phyloP scores from a whole-genome alignment of 2,113 vertebrate genomes.

The Campylorhamphus procurvoides region DNA sequence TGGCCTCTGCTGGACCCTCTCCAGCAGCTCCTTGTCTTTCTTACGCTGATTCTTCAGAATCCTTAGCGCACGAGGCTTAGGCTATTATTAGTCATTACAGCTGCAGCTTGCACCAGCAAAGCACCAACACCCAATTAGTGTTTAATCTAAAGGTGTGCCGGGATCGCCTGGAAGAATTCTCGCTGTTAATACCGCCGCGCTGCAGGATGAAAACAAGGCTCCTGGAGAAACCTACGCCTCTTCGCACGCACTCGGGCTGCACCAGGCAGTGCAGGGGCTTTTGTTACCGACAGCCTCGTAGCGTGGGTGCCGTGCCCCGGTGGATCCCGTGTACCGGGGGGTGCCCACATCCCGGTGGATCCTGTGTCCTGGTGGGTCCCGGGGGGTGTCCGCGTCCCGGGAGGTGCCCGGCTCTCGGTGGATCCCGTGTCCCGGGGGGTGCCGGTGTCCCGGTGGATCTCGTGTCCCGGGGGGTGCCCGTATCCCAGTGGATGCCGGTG shows the following conservation, averaged over 20 bases:
- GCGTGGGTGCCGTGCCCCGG: background rate
- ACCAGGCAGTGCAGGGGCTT: background rate
- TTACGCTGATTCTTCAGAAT: background rate
- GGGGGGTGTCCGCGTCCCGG: too few species aligned
- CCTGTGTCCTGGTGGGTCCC: too few species aligned
- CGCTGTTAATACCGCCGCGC: background rate
- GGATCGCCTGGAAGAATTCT: background rate
- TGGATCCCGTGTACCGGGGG: background rate
- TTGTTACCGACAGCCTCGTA: background rate
- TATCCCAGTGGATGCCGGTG: too few species aligned
- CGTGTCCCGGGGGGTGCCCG: too few species aligned
- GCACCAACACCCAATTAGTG: background rate
- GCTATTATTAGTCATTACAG: background rate
- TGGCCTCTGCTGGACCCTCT: background rate
- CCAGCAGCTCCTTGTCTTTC: background rate
- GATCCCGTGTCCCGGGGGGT: too few species aligned
- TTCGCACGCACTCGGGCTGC: background rate
- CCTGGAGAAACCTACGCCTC: background rate
- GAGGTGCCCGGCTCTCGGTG: too few species aligned
- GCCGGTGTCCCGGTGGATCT: too few species aligned
- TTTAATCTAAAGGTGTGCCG: slow-evolving; percentile 16
- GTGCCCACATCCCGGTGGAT: too few species aligned
- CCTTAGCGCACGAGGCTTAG: fast-evolving
- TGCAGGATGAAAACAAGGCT: background rate
- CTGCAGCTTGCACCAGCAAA: background rate